phyloP scores from a whole-genome alignment of 2,888 invertebrate genomes.

The Onthophagus sagittarius region DNA sequence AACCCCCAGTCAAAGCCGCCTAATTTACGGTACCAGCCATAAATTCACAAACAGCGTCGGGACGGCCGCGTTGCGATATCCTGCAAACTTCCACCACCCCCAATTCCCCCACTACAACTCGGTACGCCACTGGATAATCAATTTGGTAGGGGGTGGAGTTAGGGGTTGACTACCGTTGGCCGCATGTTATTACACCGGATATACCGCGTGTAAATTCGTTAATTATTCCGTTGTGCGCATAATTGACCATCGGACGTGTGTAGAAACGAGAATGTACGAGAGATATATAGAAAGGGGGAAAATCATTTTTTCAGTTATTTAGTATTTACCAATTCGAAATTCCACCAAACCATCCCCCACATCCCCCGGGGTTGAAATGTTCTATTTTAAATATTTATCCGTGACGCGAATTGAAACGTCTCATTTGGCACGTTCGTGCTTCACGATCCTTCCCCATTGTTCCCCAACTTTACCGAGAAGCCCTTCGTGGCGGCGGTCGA shows the following conservation, averaged over 20 bases:
- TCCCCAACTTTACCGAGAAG: not conserved
- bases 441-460: not conserved
- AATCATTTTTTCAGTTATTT: not conserved
- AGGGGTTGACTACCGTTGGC: slow-evolving; percentile 23
- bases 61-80: slow-evolving; percentile 40
- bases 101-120: not conserved
- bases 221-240: slow-evolving; percentile 35
- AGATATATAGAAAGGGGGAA: not conserved
- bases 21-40: slow-evolving; percentile 34
- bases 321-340: not conserved
- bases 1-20: slow-evolving; percentile 21
- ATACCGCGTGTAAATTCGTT: slow-evolving; percentile 40
- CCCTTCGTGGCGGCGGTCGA: slow-evolving; percentile 2
- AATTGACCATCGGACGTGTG: slow-evolving; percentile 27
- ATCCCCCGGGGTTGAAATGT: not conserved
- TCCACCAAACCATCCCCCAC: not conserved
- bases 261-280: not conserved
- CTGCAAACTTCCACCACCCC: slow-evolving; percentile 33
- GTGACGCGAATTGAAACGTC: slow-evolving; percentile 9
- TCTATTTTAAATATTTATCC: slow-evolving; percentile 10
- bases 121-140: slow-evolving; percentile 36
- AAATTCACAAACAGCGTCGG: slow-evolving; percentile 32
- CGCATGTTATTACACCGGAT: slow-evolving; percentile 42
- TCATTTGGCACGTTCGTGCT: slow-evolving; percentile 8
- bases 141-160: slow-evolving; percentile 30